Base-by-base conservation (phyloP, 2,888 invertebrate species). In the Diadegma fenestrale region DNA sequence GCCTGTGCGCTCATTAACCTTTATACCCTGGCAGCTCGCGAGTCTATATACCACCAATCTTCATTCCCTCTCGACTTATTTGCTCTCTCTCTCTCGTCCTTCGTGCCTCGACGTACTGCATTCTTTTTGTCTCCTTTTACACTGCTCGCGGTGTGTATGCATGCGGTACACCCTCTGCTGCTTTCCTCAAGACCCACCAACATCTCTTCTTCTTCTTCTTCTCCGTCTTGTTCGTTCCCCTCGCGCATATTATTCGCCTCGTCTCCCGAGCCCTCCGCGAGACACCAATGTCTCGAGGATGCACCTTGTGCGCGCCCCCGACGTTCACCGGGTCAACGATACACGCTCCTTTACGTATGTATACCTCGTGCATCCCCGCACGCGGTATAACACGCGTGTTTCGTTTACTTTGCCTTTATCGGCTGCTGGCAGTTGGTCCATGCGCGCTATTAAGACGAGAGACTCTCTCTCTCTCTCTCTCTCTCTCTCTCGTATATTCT, bases 1-100 rank as follows among this genome's bases (percentile, higher is more conserved):
- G 93, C 93, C 92, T 91, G 92, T 88, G 92, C 92, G 93, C 93
- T 93, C 93, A 94, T 94, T 94, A 94, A 93, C 93, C 93, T 93
- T 94, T 93, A 92, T 93, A 93, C 93, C 93, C 92, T 89, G 90
- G 89, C 92, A 89, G 90, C 91, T 89, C 81, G 81, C 87, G 90
- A 91, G 90, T 92, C 91, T 91, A 73, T 73, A 80, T 66, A 92
- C 91, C 92, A 91, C 91, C 92, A 92, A 93, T 93, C 92, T 92
- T 91, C 90, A 89, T 80, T 91, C 88, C 85, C 83, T 87, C 77
- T 87, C 77, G 73, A 81, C 54, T 72, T 37, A 72, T 51, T 33
- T 63, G 54, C 82, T 33, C 51, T 61, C 22, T 0, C 77, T 37
- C 64, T 10, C 48, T 41, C 69, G 22, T 61, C 33, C 48, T 54